Base-by-base conservation (phyloP, 2,888 invertebrate genomes). In the Caenorhabditis japonica region DNA sequence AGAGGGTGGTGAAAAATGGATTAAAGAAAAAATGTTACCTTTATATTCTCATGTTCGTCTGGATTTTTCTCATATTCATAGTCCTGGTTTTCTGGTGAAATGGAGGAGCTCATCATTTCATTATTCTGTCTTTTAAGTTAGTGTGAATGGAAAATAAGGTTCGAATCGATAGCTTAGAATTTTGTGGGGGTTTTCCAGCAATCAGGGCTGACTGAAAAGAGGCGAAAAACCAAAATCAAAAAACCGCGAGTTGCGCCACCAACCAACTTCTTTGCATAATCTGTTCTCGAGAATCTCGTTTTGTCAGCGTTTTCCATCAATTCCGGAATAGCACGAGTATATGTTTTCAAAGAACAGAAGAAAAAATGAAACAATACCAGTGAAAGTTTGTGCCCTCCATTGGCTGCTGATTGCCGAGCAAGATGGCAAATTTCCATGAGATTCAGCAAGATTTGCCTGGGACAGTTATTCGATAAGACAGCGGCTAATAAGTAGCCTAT, bases 341-440 rank as follows among this genome's bases (percentile, higher is more conserved):
- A 30, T 43, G 43, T 66, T 66, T 66, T 66, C 66, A 66, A 66
- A 66, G 66, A 66, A 56, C 64, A n/a, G n/a, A 44, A 19, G 43
- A 47, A 39, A 5, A 30, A 30, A 27, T 15, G 39, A 23, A n/a
- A 17, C 17, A 33, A 15, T 15, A 27, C 25, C 2, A 21, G 19
- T 30, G 8, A n/a, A 12, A 23, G 25, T 25, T 25, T 19, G 21
- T 12, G 34, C 33, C 33, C n/a, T n/a, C n/a, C n/a, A n/a, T n/a
- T n/a, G n/a, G n/a, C n/a, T n/a, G n/a, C n/a, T n/a, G n/a, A n/a
- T n/a, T n/a, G n/a, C n/a, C n/a, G n/a, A n/a, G n/a, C n/a, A n/a
- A n/a, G n/a, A n/a, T n/a, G n/a, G n/a, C n/a, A n/a, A n/a, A n/a
- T n/a, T n/a, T n/a, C n/a, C n/a, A n/a, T n/a, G n/a, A n/a, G n/a